Base-by-base conservation (phyloP, 2,888 invertebrate genomes). In the Rhingia rostrata region DNA sequence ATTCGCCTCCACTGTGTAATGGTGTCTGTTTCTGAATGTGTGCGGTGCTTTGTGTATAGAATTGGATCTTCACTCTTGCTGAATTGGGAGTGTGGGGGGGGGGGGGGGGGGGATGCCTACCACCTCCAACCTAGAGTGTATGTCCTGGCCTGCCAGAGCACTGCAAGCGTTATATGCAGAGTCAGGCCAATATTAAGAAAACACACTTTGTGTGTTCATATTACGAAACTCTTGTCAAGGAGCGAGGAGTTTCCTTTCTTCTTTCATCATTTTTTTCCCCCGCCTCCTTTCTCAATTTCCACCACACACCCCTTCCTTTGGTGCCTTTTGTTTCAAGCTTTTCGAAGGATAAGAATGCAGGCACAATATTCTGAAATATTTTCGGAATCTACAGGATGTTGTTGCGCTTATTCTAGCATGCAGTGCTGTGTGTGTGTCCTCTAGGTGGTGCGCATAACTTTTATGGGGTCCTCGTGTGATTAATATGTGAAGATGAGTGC, bases 141-240 rank as follows among this genome's bases (percentile, higher is more conserved):
- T 75, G 6, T 12, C 45, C 45, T 45, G 12, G 45, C 41, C 41
- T 43, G 43, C 63, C 69, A 49, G 66, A 10, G 63, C 69, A 70
- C 39, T 74, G 79, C 79, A 74, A 83, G 64, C 73, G 53, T 74
- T 84, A 74, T 84, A 79, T 84, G 83, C 83, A 84, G 83, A 84
- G 73, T 84, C 83, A 84, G 79, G 83, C 83, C 83, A 84, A 84
- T 84, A 84, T 84, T 79, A 79, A 73, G 69, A 79, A 84, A 79
- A 84, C 79, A 84, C 83, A 84, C 79, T 79, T 79, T 84, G 79
- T 75, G 82, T 79, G 83, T 79, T 84, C 74, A 79, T 79, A 84
- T 84, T 84, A 84, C 83, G 69, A 74, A 74, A 84, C 79, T 79
- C 83, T 79, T 70, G 79, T 74, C 56, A 78, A 49, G 56, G 54